These are phyloP conservation scores for Dicrostonyx torquatus DNA, from an alignment of 2,797 vertebrate species.

Conservation along the genomic window DNA sequence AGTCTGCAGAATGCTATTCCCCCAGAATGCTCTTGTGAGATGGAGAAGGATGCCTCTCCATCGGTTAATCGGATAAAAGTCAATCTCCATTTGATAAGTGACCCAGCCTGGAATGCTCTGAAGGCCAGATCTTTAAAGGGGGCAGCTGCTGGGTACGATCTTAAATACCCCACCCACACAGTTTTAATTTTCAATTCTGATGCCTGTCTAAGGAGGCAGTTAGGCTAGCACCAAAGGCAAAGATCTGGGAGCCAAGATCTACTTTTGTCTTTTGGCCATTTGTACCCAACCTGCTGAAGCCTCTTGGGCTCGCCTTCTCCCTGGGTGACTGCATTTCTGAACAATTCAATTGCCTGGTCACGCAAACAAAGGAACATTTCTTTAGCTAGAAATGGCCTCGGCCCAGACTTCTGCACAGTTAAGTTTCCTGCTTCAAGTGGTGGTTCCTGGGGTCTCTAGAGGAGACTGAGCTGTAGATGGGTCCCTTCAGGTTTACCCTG, in stretches of 20 bases:
- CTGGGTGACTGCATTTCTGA: conserved; percentile 17
- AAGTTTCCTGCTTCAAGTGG: background rate
- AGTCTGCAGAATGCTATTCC: conserved; percentile 71
- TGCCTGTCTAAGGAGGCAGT: background rate
- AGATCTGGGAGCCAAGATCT: background rate
- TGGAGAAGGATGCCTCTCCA: conserved; percentile 62
- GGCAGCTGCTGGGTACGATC: background rate
- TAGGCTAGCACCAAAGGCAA: background rate
- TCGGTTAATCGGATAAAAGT: conserved; percentile 79
- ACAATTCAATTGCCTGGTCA: conserved; percentile 20
- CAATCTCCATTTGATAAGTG: conserved; percentile 75
- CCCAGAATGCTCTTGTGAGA: conserved; percentile 43
- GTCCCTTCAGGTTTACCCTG: fast-evolving
- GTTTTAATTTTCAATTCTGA: background rate
- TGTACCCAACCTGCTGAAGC: background rate
- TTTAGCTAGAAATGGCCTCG: conserved; percentile 13
- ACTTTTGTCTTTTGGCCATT: background rate
- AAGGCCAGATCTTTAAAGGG: conserved; percentile 60
- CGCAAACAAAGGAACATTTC: conserved; percentile 57
- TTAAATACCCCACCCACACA: background rate
- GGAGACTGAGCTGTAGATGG: background rate
- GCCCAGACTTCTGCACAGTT: background rate
- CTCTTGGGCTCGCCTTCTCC: background rate
- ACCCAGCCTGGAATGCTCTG: conserved; percentile 46
- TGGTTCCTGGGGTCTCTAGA: background rate